Percentiles rank a stretch among this genome's conserved stretches.
Evolutionary conservation across 2,888 invertebrate genomes (phyloP).

Genomic region (Morpho achilles): DNA sequence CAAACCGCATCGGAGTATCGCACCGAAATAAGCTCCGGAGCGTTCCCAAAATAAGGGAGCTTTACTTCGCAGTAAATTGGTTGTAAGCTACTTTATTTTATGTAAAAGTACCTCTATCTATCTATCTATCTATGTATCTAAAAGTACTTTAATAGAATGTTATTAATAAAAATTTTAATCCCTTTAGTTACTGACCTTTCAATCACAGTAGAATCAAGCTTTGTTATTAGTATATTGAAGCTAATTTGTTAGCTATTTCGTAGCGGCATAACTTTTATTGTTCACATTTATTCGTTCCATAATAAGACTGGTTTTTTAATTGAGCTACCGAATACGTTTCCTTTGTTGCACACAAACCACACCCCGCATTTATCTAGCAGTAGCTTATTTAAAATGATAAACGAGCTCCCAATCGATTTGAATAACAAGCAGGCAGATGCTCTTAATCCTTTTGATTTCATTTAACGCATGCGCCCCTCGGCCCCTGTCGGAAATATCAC

Average conservation of each 20-base stretch:
- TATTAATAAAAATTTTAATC: too few species aligned
- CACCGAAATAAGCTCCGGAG: slow-evolving; percentile 8
- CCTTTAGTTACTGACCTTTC: too few species aligned
- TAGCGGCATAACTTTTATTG: slow-evolving; percentile 21
- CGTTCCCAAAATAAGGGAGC: slow-evolving; percentile 4
- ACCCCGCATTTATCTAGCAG: slow-evolving; percentile 75
- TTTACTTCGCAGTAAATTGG: neutral
- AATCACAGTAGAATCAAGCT: too few species aligned
- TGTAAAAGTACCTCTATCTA: too few species aligned
- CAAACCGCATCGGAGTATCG: slow-evolving; percentile 10
- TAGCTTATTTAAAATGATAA: slow-evolving; percentile 78
- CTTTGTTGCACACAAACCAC: slow-evolving; percentile 72
- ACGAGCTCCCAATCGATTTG: slow-evolving; percentile 78
- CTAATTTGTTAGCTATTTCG: slow-evolving; percentile 38
- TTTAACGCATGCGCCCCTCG: slow-evolving; percentile 76
- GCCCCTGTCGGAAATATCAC: slow-evolving; percentile 77
- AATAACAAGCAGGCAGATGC: slow-evolving; percentile 79
- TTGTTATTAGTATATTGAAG: neutral
- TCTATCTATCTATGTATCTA: too few species aligned
- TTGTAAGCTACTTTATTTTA: too few species aligned
- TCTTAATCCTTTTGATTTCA: slow-evolving; percentile 79
- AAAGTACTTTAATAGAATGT: too few species aligned
- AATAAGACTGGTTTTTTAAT: slow-evolving; percentile 68
- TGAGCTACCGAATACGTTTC: slow-evolving; percentile 62
- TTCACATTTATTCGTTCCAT: slow-evolving; percentile 44